Evolutionary conservation across 2,113 vertebrate genomes (phyloP), one percentile per base, ranked within the genome.

Genomic region (Ranitomeya variabilis): DNA sequence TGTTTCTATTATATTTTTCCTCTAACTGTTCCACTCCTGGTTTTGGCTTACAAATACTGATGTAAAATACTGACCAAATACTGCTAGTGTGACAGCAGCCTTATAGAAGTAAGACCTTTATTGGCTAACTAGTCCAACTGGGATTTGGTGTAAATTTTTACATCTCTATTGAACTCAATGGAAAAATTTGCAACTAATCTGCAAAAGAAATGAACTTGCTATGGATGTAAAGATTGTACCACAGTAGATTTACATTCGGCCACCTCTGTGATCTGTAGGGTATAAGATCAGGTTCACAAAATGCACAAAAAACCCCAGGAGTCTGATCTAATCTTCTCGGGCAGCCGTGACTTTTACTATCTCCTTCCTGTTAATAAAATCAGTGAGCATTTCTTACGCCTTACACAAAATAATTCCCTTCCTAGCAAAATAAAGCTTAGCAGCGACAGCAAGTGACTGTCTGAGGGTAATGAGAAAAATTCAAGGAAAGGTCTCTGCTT

Each of bases 311-410:
- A 74, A 74, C 4, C 4, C 51, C 60, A 64, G 31, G 19, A 87
- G 60, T n/a, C 55, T 74, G 23, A 6, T 18, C 54, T 87, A 79
- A 87, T 67, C 57, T 80, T 87, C 76, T 52, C 19, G 55, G 85
- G 76, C 85, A 80, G 73, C 76, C 37, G n/a, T 87, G 85, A 66
- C 69, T 85, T 76, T 76, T 76, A 59, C 54, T 59, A 76, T 85
- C 83, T 74, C 54, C 23, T 23, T 55, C 57, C 76, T 87, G 59
- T 67, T 80, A 87, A 87, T 80, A 67, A 23, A 87, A 87, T 80
- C 59, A 31, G 37, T 64, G 19, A 55, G 23, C 67, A 57, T 74
- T 76, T 7, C 83, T 80, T 26, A 18, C 51, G 51, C 60, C n/a
- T 79, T 67, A 77, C 45, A 80, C 60, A 79, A 87, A 67, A 80